These are phyloP conservation scores for Drosophila buzzatii DNA, from an alignment of 2,888 invertebrate genomes.

Conservation along the genomic window DNA sequence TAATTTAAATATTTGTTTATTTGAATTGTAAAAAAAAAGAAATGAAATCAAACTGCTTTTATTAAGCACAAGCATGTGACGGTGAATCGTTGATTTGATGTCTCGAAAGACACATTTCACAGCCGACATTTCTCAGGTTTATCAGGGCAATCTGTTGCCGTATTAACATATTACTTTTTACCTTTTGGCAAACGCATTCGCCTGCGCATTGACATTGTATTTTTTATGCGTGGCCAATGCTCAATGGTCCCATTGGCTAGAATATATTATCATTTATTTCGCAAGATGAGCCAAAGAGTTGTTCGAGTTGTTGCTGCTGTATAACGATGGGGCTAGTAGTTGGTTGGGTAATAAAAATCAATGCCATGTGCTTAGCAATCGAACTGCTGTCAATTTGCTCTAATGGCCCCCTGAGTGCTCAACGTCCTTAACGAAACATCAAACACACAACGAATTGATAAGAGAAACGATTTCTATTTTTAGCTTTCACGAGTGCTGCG, in stretches of 20 bases:
- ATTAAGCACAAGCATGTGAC: not conserved
- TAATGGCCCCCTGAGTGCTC: constrained; percentile 19
- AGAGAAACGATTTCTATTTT: not conserved
- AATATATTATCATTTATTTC: constrained; percentile 75
- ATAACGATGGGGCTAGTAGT: not conserved
- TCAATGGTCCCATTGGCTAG: constrained; percentile 66
- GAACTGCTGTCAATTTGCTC: constrained; percentile 28
- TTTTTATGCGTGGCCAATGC: constrained; percentile 62
- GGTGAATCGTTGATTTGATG: not conserved
- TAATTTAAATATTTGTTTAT: not conserved
- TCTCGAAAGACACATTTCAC: not conserved
- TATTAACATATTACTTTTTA: constrained; percentile 38
- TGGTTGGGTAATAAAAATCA: constrained; percentile 44
- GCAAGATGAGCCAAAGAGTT: constrained; percentile 45
- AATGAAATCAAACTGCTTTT: not conserved
- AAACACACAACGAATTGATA: not conserved
- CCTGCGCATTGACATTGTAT: constrained; percentile 24
- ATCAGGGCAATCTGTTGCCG: not conserved
- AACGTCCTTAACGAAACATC: not conserved
- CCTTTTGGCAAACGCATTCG: constrained; percentile 25
- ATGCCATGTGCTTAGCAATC: constrained; percentile 28
- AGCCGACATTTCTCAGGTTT: not conserved
- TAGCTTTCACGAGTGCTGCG: constrained; percentile 89
- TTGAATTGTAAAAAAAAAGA: too few relatives aligned
- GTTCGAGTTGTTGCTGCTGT: not conserved